Evolutionary conservation across 92 coral and sea anemone species (phyloP).

Genomic region (Palythoa grandiflora): DNA sequence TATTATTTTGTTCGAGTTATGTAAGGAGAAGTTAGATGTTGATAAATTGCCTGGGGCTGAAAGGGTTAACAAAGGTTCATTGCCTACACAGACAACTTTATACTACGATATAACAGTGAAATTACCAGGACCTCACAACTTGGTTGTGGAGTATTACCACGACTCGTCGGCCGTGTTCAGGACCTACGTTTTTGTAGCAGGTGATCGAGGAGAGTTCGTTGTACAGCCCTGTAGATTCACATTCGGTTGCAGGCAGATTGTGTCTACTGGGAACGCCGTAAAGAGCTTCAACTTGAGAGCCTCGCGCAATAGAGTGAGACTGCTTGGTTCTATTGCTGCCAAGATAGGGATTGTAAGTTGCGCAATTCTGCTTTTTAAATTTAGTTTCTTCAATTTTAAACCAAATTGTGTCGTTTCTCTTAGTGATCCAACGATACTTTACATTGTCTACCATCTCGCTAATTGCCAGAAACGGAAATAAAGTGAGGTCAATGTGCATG

Average conservation of each 20-base stretch:
- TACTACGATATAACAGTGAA: conserved; percentile 69
- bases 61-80: neutral
- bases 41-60: too few species aligned
- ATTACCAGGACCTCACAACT: conserved; percentile 67
- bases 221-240: conserved; percentile 83
- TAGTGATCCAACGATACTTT: too few species aligned
- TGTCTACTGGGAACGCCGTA: conserved; percentile 56
- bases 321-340: conserved; percentile 63
- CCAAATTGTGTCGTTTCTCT: too few species aligned
- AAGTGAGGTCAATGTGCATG: too few species aligned
- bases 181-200: conserved; percentile 60
- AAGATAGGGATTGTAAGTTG: conserved; percentile 75
- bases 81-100: conserved; percentile 41
- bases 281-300: conserved; percentile 52
- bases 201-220: conserved; percentile 71
- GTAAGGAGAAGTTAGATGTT: too few species aligned
- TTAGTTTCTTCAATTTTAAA: too few species aligned
- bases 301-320: conserved; percentile 56
- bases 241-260: conserved; percentile 88
- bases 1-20: too few species aligned
- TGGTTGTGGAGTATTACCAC: conserved; percentile 78
- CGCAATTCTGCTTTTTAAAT: neutral
- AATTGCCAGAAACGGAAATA: too few species aligned
- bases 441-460: too few species aligned
- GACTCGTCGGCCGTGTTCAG: conserved; percentile 68